Evolutionary conservation across 1,140 invertebrate genomes (phyloP), one percentile per base, ranked within the genome.

Genomic region (Dreissena rostriformis): DNA sequence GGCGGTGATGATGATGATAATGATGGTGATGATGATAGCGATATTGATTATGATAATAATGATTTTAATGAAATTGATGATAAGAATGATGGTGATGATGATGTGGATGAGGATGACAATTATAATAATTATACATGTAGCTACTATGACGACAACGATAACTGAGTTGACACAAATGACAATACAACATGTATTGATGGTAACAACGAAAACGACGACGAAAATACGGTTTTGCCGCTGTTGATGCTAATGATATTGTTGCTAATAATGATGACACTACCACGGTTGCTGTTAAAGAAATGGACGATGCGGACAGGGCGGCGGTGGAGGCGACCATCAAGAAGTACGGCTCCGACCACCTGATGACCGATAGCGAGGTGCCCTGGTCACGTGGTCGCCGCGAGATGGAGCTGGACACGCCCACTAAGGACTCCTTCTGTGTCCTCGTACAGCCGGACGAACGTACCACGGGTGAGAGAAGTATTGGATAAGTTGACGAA

Each of bases 351-450:
- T 10, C 52, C 11, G 87, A 87, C 53, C 79, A 86, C 53, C 84
- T 85, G 4, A 65, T 86, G 17, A 84, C 85, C 15, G 85, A 89
- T 53, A 84, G 79, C 28, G 87, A 86, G 51, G 81, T 88, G 29
- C 88, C 88, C 52, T 89, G 88, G 88, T 81, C 87, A n/a, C 80
- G 87, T 78, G 87, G 87, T 5, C 85, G 84, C 76, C 68, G 88
- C 53, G 70, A 82, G 28, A 39, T 57, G 28, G 29, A 76, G 2
- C 57, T 61, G 2, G 63, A 52, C n/a, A 71, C 24, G 73, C 39
- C 57, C 51, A 68, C 19, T 29, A 80, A 78, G 61, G 61, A 68
- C 55, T 55, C 87, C 6, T 82, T 86, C 17, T 89, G 88, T 86
- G 75, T 89, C n/a, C 55, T 89, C 24, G 52, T 84, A 5, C 88